These are phyloP conservation scores for Xestobium rufovillosum DNA, from an alignment of 2,888 invertebrate genomes.

Conservation along the genomic window DNA sequence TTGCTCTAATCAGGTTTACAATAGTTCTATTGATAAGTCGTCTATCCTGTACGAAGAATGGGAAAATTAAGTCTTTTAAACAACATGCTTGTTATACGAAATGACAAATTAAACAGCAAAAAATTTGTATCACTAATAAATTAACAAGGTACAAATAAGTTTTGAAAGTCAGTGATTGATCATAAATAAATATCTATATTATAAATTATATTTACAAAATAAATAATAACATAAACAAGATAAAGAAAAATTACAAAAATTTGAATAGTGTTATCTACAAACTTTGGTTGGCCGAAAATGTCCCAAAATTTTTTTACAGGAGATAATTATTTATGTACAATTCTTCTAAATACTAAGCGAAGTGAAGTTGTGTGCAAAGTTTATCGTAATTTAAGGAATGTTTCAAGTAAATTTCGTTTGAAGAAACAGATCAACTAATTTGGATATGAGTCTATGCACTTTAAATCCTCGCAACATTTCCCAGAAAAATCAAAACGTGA, in stretches of 20 bases:
- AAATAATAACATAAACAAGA: slow-evolving; percentile 30
- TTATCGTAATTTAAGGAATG: no score
- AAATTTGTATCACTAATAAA: slow-evolving; percentile 20
- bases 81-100: slow-evolving; percentile 6
- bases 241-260: slow-evolving; percentile 29
- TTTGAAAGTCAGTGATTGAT: neutral
- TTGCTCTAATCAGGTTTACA: slow-evolving; percentile 4
- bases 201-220: slow-evolving; percentile 33
- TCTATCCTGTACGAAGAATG: no score
- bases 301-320: slow-evolving; percentile 23
- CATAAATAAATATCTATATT: neutral
- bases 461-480: no score
- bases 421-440: no score
- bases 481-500: no score
- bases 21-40: slow-evolving; percentile 24
- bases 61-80: no score
- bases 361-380: no score
- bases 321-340: slow-evolving; percentile 12
- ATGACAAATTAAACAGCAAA: slow-evolving; percentile 12
- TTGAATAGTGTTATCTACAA: slow-evolving; percentile 30
- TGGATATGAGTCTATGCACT: no score
- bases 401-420: no score
- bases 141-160: slow-evolving; percentile 10
- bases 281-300: slow-evolving; percentile 37
- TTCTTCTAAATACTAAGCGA: neutral